phyloP scores from a whole-genome alignment of 2,113 vertebrate species.

The Phyllopteryx taeniolatus region DNA sequence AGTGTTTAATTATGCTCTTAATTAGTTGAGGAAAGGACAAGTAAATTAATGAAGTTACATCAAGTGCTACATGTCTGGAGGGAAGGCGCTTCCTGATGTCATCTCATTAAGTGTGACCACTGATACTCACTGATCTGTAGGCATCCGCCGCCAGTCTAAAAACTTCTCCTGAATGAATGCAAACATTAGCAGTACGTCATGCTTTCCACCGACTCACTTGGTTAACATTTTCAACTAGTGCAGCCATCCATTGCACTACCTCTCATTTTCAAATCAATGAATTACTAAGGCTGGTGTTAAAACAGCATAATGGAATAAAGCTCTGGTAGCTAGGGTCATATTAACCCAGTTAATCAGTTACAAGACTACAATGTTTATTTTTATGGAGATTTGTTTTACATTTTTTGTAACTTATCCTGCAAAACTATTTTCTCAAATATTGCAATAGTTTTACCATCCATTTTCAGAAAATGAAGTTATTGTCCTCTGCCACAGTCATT shows the following conservation, averaged over 20 bases:
- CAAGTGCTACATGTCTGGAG: constrained; percentile 31
- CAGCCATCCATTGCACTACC: constrained; percentile 38
- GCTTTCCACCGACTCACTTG: constrained; percentile 11
- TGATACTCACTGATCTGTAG: constrained; percentile 25
- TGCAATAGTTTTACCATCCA: too few species aligned
- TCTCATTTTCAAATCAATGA: constrained; percentile 44
- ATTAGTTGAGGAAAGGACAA: constrained; percentile 27
- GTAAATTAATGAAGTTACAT: constrained; percentile 28
- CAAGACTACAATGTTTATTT: neutral
- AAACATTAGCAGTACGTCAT: constrained; percentile 32
- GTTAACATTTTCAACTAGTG: neutral
- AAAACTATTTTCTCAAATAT: too few species aligned
- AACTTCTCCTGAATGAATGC: constrained; percentile 21
- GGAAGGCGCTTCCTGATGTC: constrained; percentile 27
- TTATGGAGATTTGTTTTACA: neutral
- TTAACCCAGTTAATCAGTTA: too few species aligned
- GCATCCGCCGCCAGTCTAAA: constrained; percentile 8
- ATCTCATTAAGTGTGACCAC: constrained; percentile 42
- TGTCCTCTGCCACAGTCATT: too few species aligned
- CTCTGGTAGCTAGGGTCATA: constrained; percentile 15
- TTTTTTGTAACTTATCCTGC: neutral
- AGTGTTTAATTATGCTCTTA: constrained; percentile 28
- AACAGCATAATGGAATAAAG: constrained; percentile 9
- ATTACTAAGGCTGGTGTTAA: constrained; percentile 49
- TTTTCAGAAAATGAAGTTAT: too few species aligned